phyloP scores from a whole-genome alignment of 2,888 invertebrate genomes.

The Globia sparganii region DNA sequence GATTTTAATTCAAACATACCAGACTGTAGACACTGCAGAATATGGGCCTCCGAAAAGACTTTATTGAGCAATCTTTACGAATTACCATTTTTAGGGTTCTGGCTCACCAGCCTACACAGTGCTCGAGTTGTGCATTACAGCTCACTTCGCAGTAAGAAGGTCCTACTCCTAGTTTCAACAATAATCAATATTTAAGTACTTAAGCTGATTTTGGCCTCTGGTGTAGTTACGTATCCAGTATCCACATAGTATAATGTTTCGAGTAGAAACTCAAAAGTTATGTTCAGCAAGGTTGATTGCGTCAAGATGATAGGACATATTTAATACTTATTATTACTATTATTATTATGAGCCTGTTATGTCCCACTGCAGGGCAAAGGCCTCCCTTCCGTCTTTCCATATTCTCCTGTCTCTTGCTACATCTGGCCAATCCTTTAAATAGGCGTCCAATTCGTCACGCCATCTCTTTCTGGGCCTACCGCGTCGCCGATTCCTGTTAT shows the following conservation, averaged over 20 bases:
- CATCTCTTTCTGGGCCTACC: too few species aligned
- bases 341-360: too few species aligned
- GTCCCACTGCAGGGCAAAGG: too few species aligned
- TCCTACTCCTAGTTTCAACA: background rate
- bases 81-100: constrained; percentile 5
- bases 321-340: too few species aligned
- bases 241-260: background rate
- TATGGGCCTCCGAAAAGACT: constrained; percentile 3
- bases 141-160: background rate
- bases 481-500: too few species aligned
- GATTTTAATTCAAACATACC: constrained; percentile 54
- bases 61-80: constrained; percentile 3
- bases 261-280: too few species aligned
- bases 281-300: background rate
- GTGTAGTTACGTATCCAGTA: background rate
- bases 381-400: too few species aligned
- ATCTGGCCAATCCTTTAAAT: too few species aligned
- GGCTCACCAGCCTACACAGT: background rate
- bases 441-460: too few species aligned
- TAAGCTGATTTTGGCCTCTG: background rate
- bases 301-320: background rate
- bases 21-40: constrained; percentile 31
- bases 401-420: too few species aligned
- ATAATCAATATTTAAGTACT: background rate
- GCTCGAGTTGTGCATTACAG: background rate